These are phyloP conservation scores for Bembecia ichneumoniformis DNA, from an alignment of 2,888 invertebrate genomes.

Conservation along the genomic window DNA sequence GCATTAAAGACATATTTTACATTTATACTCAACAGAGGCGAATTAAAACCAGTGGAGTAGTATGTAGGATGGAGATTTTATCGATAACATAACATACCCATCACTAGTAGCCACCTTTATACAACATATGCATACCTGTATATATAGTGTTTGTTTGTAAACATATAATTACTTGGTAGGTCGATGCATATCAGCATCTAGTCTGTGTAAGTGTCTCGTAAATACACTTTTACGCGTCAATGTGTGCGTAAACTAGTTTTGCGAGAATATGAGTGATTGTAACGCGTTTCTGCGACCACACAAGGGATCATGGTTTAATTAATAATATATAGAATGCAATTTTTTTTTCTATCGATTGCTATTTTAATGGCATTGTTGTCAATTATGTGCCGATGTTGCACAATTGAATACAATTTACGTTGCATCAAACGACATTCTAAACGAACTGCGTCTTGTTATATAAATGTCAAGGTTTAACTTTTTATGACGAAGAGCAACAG, in stretches of 20 bases:
- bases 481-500: too few relatives aligned
- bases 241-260: conserved; percentile 46
- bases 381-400: too few relatives aligned
- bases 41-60: too few relatives aligned
- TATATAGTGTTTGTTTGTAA: conserved; percentile 60
- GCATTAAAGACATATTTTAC: too few relatives aligned
- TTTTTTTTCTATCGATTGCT: conserved; percentile 5
- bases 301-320: conserved; percentile 37
- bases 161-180: conserved; percentile 71
- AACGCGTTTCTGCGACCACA: conserved; percentile 37
- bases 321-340: conserved; percentile 25
- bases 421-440: too few relatives aligned
- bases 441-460: too few relatives aligned
- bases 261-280: conserved; percentile 50
- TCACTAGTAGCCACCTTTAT: conserved; percentile 19
- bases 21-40: too few relatives aligned
- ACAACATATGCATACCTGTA: conserved; percentile 21
- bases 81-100: conserved; percentile 23
- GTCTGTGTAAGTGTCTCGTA: conserved; percentile 11
- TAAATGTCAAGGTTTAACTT: too few relatives aligned
- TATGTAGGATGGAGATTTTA: background rate
- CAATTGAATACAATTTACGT: too few relatives aligned
- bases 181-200: conserved; percentile 60
- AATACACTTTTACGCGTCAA: conserved; percentile 5
- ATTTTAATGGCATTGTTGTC: background rate